A percentile compares a stretch with the other conserved stretches of the same genome.
Conservation (phyloP, 1,140 invertebrate genomes). For the Phymorhynchus buccinoides region DNA sequence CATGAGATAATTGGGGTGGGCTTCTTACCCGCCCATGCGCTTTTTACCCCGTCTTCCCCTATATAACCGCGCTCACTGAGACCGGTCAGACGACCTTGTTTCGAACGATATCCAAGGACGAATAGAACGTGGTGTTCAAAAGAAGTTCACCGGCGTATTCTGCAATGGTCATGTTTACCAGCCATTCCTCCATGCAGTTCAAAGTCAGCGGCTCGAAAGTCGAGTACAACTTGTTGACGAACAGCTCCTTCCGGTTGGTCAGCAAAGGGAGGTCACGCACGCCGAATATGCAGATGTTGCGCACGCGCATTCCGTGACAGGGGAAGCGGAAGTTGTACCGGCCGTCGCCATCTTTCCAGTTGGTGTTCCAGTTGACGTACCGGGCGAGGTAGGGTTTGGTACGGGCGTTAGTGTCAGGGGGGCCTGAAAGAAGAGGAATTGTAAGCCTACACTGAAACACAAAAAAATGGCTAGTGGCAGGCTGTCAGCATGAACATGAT, state of each 20-base stretch:
- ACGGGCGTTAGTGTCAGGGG: constrained; percentile 45
- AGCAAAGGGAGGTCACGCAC: constrained; percentile 60
- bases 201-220: constrained; percentile 63
- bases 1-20: too few relatives aligned
- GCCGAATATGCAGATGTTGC: constrained; percentile 65
- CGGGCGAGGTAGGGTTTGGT: constrained; percentile 52
- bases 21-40: too few relatives aligned
- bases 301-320: constrained; percentile 60
- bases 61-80: too few relatives aligned
- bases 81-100: constrained; percentile 43
- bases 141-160: constrained; percentile 27
- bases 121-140: constrained; percentile 41
- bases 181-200: constrained; percentile 68
- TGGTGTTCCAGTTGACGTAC: constrained; percentile 52
- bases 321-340: constrained; percentile 48
- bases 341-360: constrained; percentile 42
- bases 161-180: constrained; percentile 52
- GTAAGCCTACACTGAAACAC: too few relatives aligned
- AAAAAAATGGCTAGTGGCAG: too few relatives aligned
- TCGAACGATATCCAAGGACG: constrained; percentile 43
- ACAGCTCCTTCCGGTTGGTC: constrained; percentile 55
- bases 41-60: too few relatives aligned
- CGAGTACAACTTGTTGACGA: constrained; percentile 67
- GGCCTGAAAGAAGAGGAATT: constrained; percentile 34
- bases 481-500: too few relatives aligned